Base-by-base conservation (phyloP, 2,113 vertebrate species). In the Tringa solitaria region DNA sequence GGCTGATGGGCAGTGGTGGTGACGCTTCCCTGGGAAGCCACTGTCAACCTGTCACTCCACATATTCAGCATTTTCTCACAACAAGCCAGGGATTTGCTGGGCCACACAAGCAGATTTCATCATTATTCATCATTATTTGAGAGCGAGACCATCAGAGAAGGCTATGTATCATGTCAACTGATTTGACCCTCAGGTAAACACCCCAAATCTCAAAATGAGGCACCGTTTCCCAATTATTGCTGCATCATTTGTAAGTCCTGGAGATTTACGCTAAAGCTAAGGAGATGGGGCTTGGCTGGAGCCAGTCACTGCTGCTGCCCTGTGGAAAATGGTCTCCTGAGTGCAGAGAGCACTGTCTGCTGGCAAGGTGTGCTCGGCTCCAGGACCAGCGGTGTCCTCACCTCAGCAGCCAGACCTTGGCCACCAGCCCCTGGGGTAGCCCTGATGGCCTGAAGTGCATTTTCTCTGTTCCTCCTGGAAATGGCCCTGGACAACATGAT, bases 31-130 rank as follows among this genome's bases (percentile, higher is more conserved):
- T 72, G 46, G 63, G 77, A 94, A 93, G 61, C 43, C 74, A 53
- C 75, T 0, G 6, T 45, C 1, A 0, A 20, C 70, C 72, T 92
- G 82, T 88, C 79, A 80, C 54, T 90, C 67, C 59, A n/a, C 37
- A 90, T 76, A 75, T n/a, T 65, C 82, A 77, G 82, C 37, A n/a
- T 79, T 85, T 95, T 93, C 51, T 85, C 73, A 86, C 45, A 90
- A 27, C 6, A 61, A 87, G 76, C 28, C 50, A 67, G 88, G 65
- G 90, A 84, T 94, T 75, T 2, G 0, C 39, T 5, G 10, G 45
- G 76, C 22, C 79, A 88, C 72, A 56, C 41, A 74, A 69, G 30
- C 9, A 20, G 28, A 81, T 80, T 89, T 94, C 1, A 1, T 69
- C 41, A 19, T 80, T 63, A 65, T 89, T 94, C 1, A 1, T 69